Conservation (phyloP, 1,140 invertebrate species). For the Drosophila kikkawai region DNA sequence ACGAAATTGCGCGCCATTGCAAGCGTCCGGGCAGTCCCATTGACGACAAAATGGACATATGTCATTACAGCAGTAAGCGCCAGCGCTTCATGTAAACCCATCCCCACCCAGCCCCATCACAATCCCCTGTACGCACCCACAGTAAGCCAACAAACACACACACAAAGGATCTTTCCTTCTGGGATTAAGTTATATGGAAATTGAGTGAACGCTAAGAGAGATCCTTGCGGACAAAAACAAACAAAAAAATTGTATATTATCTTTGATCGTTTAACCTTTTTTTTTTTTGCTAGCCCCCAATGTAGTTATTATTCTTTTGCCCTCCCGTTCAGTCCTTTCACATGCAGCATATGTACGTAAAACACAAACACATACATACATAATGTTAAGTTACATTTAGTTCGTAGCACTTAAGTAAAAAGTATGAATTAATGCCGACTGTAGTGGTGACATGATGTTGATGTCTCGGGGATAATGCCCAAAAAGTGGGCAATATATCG, state of each 20-base stretch:
- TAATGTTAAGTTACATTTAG: conserved; percentile 38
- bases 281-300: background rate
- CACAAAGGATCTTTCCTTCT: background rate
- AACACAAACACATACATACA: conserved; percentile 19
- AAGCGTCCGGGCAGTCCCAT: conserved; percentile 89
- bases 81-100: conserved; percentile 86
- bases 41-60: conserved; percentile 86
- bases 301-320: background rate
- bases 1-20: conserved; percentile 91
- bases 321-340: background rate
- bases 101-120: conserved; percentile 7
- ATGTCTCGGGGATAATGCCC: conserved; percentile 3
- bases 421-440: conserved; percentile 21
- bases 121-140: background rate
- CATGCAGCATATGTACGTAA: conserved; percentile 48
- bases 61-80: conserved; percentile 86
- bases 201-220: conserved; percentile 2
- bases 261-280: background rate
- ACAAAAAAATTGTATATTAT: conserved; percentile 8
- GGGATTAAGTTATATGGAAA: conserved; percentile 14
- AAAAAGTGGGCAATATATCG: background rate
- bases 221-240: background rate
- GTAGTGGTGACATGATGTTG: conserved; percentile 5
- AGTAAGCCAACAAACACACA: conserved; percentile 13
- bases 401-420: conserved; percentile 36